phyloP scores from a whole-genome alignment of 2,888 invertebrate species.

The Carcina quercana region DNA sequence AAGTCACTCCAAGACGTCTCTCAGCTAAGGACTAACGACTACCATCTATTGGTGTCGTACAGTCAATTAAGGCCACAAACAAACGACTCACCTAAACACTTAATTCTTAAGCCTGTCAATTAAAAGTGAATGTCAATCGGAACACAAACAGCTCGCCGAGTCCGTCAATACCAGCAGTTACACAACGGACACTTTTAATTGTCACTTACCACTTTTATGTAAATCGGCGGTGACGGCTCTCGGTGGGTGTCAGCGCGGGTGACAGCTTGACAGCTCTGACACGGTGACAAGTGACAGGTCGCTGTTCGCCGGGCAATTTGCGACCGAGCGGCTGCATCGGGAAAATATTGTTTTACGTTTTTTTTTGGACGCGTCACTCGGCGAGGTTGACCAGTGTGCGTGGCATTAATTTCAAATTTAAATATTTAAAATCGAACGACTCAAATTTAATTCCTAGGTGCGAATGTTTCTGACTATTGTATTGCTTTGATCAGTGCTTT shows the following conservation, averaged over 20 bases:
- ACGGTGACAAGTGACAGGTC: constrained; percentile 54
- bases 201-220: constrained; percentile 61
- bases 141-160: neutral
- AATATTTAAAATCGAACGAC: no score
- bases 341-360: constrained; percentile 37
- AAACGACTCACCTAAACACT: no score
- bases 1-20: no score
- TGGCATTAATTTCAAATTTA: no score
- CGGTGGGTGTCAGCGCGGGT: constrained; percentile 38
- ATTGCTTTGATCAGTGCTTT: no score
- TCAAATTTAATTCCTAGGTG: no score
- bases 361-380: constrained; percentile 24
- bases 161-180: constrained; percentile 17
- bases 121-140: no score
- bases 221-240: constrained; percentile 50
- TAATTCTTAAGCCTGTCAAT: no score
- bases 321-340: constrained; percentile 39
- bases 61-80: no score
- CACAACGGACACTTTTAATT: constrained; percentile 46
- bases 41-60: no score
- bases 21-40: no score
- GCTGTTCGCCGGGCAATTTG: constrained; percentile 55
- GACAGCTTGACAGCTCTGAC: constrained; percentile 40
- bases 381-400: constrained; percentile 20
- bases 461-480: no score